Conservation (phyloP, 2,888 invertebrate species). For the Rapana venosa region DNA sequence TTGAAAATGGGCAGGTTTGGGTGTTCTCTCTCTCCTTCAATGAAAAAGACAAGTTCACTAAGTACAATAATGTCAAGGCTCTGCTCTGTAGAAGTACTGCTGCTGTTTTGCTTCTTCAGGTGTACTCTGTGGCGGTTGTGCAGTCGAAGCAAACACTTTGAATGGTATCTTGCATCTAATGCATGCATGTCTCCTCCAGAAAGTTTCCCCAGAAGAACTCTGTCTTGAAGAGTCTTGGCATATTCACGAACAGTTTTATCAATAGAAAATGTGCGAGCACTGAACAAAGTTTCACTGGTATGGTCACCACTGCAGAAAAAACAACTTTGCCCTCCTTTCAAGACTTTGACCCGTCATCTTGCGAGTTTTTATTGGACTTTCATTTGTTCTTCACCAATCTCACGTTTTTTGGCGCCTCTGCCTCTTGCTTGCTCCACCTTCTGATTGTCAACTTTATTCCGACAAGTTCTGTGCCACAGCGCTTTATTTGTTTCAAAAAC, state of each 20-base stretch:
- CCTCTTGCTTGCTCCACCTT: neutral
- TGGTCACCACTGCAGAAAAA: neutral
- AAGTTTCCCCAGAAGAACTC: neutral
- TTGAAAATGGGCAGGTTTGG: neutral
- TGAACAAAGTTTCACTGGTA: neutral
- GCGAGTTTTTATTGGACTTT: neutral
- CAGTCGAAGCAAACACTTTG: neutral
- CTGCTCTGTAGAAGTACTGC: neutral
- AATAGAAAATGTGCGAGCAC: neutral
- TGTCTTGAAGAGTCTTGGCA: neutral
- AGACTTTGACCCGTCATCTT: neutral
- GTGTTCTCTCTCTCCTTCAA: neutral
- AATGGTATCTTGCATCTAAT: constrained; percentile 6
- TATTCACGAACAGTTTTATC: neutral
- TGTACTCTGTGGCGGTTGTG: neutral
- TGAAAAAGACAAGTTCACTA: neutral
- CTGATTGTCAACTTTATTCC: constrained; percentile 8
- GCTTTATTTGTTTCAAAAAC: neutral
- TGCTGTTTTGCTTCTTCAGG: neutral
- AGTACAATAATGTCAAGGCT: neutral
- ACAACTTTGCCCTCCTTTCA: neutral
- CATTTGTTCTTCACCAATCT: neutral
- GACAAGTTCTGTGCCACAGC: neutral
- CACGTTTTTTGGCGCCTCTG: neutral
- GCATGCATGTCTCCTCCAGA: neutral